These are phyloP conservation scores for Entomobrya multifasciata DNA, from an alignment of 2,888 invertebrate genomes.

Conservation along the genomic window DNA sequence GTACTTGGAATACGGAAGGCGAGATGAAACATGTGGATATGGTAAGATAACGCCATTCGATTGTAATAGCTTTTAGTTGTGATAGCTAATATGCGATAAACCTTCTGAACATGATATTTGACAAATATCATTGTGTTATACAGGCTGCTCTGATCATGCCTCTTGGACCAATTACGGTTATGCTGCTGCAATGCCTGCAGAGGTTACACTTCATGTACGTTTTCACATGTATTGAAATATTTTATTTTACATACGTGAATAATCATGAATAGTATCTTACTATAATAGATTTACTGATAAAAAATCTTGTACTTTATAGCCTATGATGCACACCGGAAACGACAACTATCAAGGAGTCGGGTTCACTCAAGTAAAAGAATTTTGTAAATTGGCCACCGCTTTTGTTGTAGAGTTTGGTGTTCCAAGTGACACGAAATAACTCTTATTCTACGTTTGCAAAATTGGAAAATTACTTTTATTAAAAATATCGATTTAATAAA, in stretches of 20 bases:
- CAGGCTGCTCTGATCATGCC: constrained; percentile 69
- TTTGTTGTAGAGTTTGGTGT: constrained; percentile 61
- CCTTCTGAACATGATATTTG: too few species aligned
- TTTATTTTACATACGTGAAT: too few species aligned
- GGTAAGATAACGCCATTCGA: not conserved
- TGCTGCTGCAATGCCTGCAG: constrained; percentile 60
- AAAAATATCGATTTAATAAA: constrained; percentile 7
- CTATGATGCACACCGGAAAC: constrained; percentile 59
- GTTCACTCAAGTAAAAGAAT: constrained; percentile 59
- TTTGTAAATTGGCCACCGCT: constrained; percentile 54
- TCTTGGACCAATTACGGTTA: constrained; percentile 58
- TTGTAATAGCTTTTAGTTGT: not conserved
- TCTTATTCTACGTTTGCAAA: not conserved
- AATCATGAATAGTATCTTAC: too few species aligned
- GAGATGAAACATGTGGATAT: constrained; percentile 36
- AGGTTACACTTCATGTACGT: constrained; percentile 53
- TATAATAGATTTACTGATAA: too few species aligned
- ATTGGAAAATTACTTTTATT: not conserved
- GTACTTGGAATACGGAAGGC: constrained; percentile 57
- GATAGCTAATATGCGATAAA: too few species aligned
- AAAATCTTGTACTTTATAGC: constrained; percentile 20
- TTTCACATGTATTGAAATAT: too few species aligned
- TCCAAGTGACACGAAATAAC: constrained; percentile 5
- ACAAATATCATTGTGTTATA: too few species aligned
- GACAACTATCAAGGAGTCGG: constrained; percentile 54